Percentiles rank a stretch among this genome's conserved stretches.
Conservation (phyloP, 2,113 vertebrate genomes). For the Piprites chloris region DNA sequence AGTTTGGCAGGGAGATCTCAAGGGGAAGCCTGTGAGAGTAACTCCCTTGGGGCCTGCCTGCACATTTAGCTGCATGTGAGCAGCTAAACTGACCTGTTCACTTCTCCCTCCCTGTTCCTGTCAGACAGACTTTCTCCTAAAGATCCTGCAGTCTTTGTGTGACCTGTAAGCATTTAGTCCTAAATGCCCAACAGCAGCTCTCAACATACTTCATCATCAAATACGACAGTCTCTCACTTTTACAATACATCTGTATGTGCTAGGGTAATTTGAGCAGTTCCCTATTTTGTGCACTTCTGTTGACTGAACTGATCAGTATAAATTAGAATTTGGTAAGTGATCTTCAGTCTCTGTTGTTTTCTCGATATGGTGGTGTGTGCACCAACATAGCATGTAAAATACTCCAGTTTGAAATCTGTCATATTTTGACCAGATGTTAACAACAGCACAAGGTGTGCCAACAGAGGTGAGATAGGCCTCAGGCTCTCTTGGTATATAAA, state of each 20-base stretch:
- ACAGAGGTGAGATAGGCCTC: not conserved
- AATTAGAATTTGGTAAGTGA: not conserved
- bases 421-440: not conserved
- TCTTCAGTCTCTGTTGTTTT: not conserved
- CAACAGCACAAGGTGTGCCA: not conserved
- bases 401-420: not conserved
- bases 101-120: not conserved
- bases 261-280: not conserved
- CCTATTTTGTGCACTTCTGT: not conserved
- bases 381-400: not conserved
- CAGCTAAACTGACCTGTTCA: not conserved
- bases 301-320: not conserved
- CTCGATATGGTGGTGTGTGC: not conserved
- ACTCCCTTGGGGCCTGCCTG: not conserved
- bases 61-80: no score
- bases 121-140: not conserved
- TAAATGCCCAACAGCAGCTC: not conserved
- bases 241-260: not conserved
- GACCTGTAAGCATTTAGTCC: not conserved
- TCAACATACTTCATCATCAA: not conserved
- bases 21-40: not conserved
- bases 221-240: not conserved
- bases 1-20: not conserved
- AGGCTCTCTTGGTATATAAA: not conserved
- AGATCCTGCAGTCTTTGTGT: not conserved